Base-by-base conservation (phyloP, 2,113 vertebrate species). In the Miniopterus natalensis region DNA sequence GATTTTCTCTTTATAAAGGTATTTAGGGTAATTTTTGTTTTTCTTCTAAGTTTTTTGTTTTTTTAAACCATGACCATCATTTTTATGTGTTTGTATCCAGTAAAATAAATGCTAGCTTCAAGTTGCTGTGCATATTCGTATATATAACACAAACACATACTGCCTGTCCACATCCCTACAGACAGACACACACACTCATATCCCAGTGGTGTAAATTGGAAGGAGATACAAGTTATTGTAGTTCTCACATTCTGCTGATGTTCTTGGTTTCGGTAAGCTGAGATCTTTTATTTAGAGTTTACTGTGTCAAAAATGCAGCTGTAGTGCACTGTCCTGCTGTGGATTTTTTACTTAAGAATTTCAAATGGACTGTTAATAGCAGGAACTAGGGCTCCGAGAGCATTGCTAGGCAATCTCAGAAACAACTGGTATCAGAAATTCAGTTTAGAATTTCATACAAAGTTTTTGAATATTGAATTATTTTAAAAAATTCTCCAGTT, bases 81-180 rank as follows among this genome's bases (percentile, higher is more conserved):
- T 95, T 70, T 27, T 45, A 4, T 68, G 29, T 70, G 29, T 88
- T 74, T 47, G 14, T 66, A 10, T 13, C 20, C 8, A 8, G 27
- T 53, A 90, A 85, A 78, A 65, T 29, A 75, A 75, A 21, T 90
- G 53, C 47, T 85, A 36, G n/a, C 70, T 83, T 83, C 70, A 81
- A 74, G 49, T 45, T 53, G 53, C 12, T 31, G 17, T 29, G 5
- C 40, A 11, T 27, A 18, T 21, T 36, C 25, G 7, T 25, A 14
- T 75, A 1, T 18, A 23, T 75, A 55, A n/a, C 17, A 66, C 12
- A 40, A 61, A 21, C 21, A 45, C 12, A 1, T 29, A 65, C 29
- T 21, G 25, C 27, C 20, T 8, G 5, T 40, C 27, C 31, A 57
- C 21, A 59, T 23, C 17, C 40, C 18, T 61, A 18, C 4, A 45